These are phyloP conservation scores for Pedionomus torquatus DNA, from an alignment of 2,113 vertebrate genomes.

Conservation along the genomic window DNA sequence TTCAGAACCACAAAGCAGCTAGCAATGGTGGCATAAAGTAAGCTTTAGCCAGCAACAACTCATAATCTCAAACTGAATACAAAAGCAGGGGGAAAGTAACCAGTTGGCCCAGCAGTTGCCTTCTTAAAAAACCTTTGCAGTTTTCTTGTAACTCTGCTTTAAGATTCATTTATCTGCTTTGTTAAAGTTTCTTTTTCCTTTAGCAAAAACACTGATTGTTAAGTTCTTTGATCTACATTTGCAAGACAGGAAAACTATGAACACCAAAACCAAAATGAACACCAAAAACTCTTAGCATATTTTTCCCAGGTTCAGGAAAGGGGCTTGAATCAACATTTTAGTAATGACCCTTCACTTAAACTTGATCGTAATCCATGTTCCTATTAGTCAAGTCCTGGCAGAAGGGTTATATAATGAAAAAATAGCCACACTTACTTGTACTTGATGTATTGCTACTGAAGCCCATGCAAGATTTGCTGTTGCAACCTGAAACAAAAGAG, in stretches of 20 bases:
- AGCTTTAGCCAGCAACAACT: neutral
- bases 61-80: neutral
- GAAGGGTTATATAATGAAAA: neutral
- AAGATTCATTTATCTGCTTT: neutral
- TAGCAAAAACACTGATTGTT: neutral
- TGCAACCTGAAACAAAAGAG: slow-evolving; percentile 84
- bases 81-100: neutral
- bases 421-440: slow-evolving; percentile 83
- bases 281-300: neutral
- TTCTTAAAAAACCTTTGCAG: neutral
- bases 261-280: too few species aligned
- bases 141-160: neutral
- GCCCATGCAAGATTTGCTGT: slow-evolving; percentile 97
- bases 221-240: neutral
- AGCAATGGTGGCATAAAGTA: neutral
- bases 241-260: neutral
- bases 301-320: neutral
- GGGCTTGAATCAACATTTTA: neutral
- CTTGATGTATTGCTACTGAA: slow-evolving; percentile 97
- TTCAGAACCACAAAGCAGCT: neutral
- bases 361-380: neutral
- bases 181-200: neutral
- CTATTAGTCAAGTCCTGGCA: neutral
- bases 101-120: neutral
- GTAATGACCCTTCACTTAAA: neutral